phyloP scores from a whole-genome alignment of 2,888 invertebrate species.

The Phorcus lineatus region DNA sequence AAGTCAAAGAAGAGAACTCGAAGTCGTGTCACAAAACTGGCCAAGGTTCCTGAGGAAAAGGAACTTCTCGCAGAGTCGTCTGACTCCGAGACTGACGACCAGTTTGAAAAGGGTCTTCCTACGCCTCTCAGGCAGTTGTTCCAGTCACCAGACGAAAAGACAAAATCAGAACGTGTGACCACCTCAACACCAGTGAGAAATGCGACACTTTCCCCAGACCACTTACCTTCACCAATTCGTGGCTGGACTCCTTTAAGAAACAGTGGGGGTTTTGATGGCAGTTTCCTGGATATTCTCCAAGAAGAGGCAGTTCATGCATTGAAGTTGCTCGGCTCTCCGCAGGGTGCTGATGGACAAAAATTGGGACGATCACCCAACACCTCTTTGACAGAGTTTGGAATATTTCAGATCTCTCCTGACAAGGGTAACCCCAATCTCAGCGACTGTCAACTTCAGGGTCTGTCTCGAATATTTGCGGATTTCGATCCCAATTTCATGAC shows the following conservation, averaged over 20 bases:
- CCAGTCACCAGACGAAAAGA: constrained; percentile 32
- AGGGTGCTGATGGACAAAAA: background rate
- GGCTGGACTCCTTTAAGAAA: constrained; percentile 51
- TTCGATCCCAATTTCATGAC: constrained; percentile 39
- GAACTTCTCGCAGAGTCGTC: constrained; percentile 51
- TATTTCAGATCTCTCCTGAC: constrained; percentile 25
- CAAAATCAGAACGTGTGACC: constrained; percentile 31
- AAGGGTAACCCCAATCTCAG: constrained; percentile 11
- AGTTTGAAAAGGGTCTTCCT: constrained; percentile 49
- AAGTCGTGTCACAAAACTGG: constrained; percentile 22
- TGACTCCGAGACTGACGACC: constrained; percentile 44
- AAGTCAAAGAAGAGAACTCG: background rate
- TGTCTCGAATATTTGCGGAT: constrained; percentile 40
- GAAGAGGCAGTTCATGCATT: constrained; percentile 20
- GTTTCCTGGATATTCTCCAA: constrained; percentile 52
- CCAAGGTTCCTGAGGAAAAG: constrained; percentile 42
- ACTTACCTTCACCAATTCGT: constrained; percentile 53
- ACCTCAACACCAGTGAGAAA: constrained; percentile 58
- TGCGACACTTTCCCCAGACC: constrained; percentile 26
- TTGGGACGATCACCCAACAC: constrained; percentile 1
- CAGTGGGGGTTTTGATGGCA: constrained; percentile 49
- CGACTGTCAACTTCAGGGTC: constrained; percentile 28
- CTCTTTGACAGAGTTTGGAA: constrained; percentile 24
- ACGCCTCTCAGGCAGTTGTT: constrained; percentile 41
- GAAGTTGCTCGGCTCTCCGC: constrained; percentile 1